These are phyloP conservation scores for Borostomias antarcticus DNA, from an alignment of 2,797 vertebrate species.

Conservation along the genomic window DNA sequence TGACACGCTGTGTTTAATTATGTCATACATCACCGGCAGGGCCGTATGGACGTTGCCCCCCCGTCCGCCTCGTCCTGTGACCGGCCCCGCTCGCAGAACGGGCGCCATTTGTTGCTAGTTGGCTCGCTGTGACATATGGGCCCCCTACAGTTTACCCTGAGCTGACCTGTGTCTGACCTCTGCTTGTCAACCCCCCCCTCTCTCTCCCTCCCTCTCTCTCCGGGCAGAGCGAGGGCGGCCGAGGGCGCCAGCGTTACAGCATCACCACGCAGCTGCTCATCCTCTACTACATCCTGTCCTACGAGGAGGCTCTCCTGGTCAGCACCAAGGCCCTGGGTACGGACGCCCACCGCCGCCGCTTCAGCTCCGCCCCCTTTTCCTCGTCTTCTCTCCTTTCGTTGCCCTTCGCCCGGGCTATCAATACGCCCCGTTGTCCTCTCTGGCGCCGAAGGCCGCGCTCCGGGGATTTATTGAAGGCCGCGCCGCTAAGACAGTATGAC, in stretches of 20 bases:
- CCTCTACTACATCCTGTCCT: conserved; percentile 96
- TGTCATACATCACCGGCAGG: conserved; percentile 22
- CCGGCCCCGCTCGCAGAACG: not conserved
- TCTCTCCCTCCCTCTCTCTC: conserved; percentile 20
- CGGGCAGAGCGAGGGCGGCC: conserved; percentile 77
- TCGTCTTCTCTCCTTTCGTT: no score
- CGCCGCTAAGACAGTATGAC: no score
- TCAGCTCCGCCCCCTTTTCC: no score
- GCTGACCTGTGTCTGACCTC: conserved; percentile 23
- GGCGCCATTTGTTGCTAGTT: not conserved
- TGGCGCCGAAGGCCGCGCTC: no score
- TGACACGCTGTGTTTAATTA: conserved; percentile 4
- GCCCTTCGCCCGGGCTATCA: no score
- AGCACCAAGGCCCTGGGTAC: conserved; percentile 94
- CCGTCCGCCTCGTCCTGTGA: not conserved
- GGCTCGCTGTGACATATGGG: conserved; percentile 4
- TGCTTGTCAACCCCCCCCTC: conserved; percentile 5
- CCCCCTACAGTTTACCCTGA: conserved; percentile 3
- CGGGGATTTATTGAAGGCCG: no score
- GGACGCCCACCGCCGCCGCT: conserved; percentile 13
- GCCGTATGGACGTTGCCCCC: not conserved
- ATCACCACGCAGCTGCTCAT: conserved; percentile 95
- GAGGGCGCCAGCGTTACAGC: conserved; percentile 79
- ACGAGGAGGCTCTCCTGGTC: conserved; percentile 92
- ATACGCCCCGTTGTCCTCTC: no score